Evolutionary conservation across 2,797 vertebrate genomes (phyloP), one percentile per base, ranked within the genome.

Genomic region (Saxicola maurus): DNA sequence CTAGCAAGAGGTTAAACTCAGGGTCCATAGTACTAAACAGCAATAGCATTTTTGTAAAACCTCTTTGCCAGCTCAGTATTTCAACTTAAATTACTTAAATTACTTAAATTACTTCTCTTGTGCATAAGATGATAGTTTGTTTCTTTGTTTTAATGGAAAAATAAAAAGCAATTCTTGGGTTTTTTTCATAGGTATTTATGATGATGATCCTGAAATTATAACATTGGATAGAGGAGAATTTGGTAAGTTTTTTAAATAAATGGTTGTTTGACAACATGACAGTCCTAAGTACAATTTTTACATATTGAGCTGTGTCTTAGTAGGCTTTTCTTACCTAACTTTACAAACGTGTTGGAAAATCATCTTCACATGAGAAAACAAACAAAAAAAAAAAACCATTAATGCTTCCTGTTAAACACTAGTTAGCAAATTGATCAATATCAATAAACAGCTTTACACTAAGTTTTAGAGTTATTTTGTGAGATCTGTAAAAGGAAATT

Each of bases 141-240:
- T 51, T 67, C 17, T 87, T 92, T 5, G 4, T 85, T 83, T 80
- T 76, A 73, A 92, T 31, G 27, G 13, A 64, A 57, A 92, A 77
- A 31, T 82, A 38, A 89, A 75, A 93, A 56, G 3, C 33, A 48
- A 4, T 71, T 81, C 5, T 56, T 82, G 7, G 9, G 2, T 30
- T 74, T 95, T 93, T 95, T 92, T 80, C 90, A 82, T 93, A 99
- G 99, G 99, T 85, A 99, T 99, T 96, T 99, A 99, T 90, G 99
- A 99, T 19, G 99, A 99, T 69, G 99, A 99, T 96, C 94, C 97
- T 56, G 99, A 99, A 98, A 98, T 99, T 94, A 98, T 99, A 96
- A 99, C 99, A 11, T 69, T 99, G 96, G 99, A 99, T 96, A 98
- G 98, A 92, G 98, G 98, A 92, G 99, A 99, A 94, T 99, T 99